Percentiles rank a stretch among this genome's conserved stretches.
Conservation (phyloP, 2,888 invertebrate genomes). For the Mechanitis mazaeus region DNA sequence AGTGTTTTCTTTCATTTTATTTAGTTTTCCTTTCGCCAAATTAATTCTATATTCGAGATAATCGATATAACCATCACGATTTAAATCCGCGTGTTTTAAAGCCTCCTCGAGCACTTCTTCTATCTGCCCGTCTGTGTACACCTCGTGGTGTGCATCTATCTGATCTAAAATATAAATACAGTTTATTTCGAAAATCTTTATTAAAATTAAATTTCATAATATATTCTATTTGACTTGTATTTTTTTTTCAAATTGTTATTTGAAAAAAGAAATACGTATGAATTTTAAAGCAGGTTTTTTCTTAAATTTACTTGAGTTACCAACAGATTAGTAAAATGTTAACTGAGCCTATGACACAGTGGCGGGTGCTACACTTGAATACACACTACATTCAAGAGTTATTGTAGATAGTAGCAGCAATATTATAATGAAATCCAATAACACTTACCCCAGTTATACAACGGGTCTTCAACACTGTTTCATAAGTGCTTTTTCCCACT, state of each 20-base stretch:
- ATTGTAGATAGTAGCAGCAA: no score
- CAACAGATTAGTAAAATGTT: no score
- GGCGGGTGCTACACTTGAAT: no score
- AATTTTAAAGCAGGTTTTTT: no score
- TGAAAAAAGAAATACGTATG: no score
- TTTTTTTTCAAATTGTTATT: conserved; percentile 1
- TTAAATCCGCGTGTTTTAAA: conserved; percentile 79
- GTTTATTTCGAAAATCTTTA: no score
- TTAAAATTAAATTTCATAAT: no score
- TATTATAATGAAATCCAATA: conserved; percentile 2
- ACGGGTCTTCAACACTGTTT: conserved; percentile 25
- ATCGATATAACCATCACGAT: conserved; percentile 85
- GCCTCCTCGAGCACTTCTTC: conserved; percentile 78
- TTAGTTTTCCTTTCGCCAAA: conserved; percentile 41
- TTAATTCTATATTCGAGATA: conserved; percentile 77
- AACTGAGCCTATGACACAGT: no score
- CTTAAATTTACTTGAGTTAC: no score
- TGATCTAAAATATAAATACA: conserved; percentile 45
- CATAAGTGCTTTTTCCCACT: not conserved
- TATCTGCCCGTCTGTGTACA: conserved; percentile 74
- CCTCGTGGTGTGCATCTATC: conserved; percentile 48
- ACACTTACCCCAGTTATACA: conserved; percentile 49
- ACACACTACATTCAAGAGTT: no score
- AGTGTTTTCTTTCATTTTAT: not conserved
- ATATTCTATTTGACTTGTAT: not conserved